Conservation (phyloP, 2,113 vertebrate genomes). For the Chamaetylas fuelleborni region DNA sequence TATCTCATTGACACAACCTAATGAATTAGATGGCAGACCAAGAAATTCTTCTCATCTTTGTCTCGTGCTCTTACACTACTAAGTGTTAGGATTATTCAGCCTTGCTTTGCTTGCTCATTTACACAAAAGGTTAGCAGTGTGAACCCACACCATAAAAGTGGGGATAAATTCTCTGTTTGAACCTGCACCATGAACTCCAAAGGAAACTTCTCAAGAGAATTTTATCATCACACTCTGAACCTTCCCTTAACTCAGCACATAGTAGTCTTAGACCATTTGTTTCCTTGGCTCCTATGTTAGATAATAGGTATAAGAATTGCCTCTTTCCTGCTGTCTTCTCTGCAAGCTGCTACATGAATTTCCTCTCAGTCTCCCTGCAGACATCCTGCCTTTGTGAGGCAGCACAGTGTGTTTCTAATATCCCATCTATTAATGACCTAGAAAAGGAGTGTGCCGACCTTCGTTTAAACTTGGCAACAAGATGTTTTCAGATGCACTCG, state of each 20-base stretch:
- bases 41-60: not conserved
- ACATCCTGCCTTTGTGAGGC: constrained; percentile 29
- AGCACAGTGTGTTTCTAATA: not conserved
- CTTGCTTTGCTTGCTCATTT: not conserved
- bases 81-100: not conserved
- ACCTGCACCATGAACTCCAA: not conserved
- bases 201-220: not conserved
- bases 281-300: not conserved
- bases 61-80: not conserved
- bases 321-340: not conserved
- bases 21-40: not conserved
- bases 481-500: not conserved
- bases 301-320: constrained; percentile 13
- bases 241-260: not conserved
- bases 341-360: not conserved
- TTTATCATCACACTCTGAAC: not conserved
- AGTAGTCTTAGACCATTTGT: not conserved
- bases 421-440: not conserved
- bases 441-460: not conserved
- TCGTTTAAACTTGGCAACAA: not conserved
- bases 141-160: not conserved
- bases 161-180: not conserved
- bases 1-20: not conserved
- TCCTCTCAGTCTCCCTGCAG: not conserved
- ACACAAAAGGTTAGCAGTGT: not conserved